Percentiles rank a stretch among this genome's conserved stretches.
Evolutionary conservation across 2,888 invertebrate genomes (phyloP).

Genomic region (Cryptus viduatorius): DNA sequence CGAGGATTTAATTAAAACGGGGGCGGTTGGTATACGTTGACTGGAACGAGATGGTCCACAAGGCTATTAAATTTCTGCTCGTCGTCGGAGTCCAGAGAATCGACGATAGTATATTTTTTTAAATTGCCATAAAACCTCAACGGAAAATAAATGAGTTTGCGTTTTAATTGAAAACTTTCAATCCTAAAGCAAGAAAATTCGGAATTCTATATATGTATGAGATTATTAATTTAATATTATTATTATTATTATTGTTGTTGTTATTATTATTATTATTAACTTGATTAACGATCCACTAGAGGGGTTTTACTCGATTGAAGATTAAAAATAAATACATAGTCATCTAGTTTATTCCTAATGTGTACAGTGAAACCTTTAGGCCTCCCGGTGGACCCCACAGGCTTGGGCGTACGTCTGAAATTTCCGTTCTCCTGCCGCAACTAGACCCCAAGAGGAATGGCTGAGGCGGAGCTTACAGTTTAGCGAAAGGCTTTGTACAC

Average conservation of each 20-base stretch:
- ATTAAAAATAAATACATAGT: background rate
- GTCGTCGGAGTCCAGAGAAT: background rate
- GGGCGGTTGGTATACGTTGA: constrained; percentile 49
- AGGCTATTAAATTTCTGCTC: constrained; percentile 58
- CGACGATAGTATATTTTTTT: background rate
- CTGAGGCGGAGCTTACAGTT: constrained; percentile 67
- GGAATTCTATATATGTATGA: too few species aligned
- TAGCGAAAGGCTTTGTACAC: constrained; percentile 66
- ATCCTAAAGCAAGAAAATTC: too few species aligned
- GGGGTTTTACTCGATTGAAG: background rate
- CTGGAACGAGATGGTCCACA: constrained; percentile 36
- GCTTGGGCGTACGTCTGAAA: constrained; percentile 57
- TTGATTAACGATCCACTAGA: background rate
- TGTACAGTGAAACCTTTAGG: constrained; percentile 5
- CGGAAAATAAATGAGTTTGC: background rate
- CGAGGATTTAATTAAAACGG: constrained; percentile 67
- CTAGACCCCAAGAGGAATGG: constrained; percentile 60
- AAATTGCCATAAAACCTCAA: background rate
- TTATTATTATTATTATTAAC: background rate
- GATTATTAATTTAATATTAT: too few species aligned
- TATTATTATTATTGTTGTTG: background rate
- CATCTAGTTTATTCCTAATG: background rate
- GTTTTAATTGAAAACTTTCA: background rate
- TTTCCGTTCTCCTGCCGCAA: constrained; percentile 54
- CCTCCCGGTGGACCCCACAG: constrained; percentile 32